Evolutionary conservation across 1,140 invertebrate genomes (phyloP).

Genomic region (Helicoverpa armigera): DNA sequence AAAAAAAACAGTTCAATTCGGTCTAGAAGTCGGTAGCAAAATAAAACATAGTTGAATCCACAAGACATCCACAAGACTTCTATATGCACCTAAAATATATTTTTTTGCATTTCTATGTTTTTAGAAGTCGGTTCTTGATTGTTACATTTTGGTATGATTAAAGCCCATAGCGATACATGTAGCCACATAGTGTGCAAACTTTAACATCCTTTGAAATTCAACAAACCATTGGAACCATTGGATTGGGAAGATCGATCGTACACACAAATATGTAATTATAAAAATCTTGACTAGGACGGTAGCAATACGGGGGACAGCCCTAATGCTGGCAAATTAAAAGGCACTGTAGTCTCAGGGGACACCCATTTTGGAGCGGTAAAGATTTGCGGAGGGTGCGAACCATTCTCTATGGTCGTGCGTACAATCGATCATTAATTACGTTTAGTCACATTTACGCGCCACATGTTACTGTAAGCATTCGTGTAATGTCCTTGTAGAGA

Average conservation of each 20-base stretch:
- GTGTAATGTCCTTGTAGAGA: constrained; percentile 45
- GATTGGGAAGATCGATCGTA: background rate
- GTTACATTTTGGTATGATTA: no score
- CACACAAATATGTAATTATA: constrained; percentile 48
- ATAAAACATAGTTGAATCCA: no score
- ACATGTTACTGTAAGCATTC: constrained; percentile 71
- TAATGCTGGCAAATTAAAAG: constrained; percentile 84
- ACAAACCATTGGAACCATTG: no score
- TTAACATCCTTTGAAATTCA: no score
- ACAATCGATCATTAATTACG: constrained; percentile 85
- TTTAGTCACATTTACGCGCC: constrained; percentile 82
- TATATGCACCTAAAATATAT: background rate
- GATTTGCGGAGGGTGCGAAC: constrained; percentile 75
- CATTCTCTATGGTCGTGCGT: constrained; percentile 70
- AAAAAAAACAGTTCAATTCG: no score
- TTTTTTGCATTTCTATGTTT: background rate
- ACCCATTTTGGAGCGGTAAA: constrained; percentile 77
- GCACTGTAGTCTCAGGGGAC: constrained; percentile 72
- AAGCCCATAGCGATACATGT: no score
- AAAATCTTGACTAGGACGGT: constrained; percentile 54
- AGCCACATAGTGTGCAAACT: no score
- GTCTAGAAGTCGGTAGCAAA: no score
- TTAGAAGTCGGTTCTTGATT: background rate
- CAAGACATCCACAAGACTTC: no score
- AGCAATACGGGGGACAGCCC: constrained; percentile 64